These are phyloP conservation scores for Microctonus aethiopoides DNA, from an alignment of 2,888 invertebrate species.

Conservation along the genomic window DNA sequence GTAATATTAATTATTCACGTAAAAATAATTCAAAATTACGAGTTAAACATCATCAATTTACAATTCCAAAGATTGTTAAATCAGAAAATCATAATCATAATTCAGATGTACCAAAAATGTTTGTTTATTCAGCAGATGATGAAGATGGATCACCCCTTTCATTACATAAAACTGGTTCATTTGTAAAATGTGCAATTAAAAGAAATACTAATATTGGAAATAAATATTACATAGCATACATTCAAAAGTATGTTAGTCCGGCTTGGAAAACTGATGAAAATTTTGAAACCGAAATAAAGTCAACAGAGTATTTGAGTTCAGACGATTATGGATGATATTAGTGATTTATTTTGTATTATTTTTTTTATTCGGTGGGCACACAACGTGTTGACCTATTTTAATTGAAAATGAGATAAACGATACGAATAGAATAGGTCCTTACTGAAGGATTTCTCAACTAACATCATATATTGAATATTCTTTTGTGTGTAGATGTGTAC, in stretches of 20 bases:
- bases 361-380: neutral
- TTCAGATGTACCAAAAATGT: conserved; percentile 44
- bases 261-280: conserved; percentile 39
- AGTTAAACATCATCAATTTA: conserved; percentile 23
- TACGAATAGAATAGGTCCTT: neutral
- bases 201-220: conserved; percentile 47
- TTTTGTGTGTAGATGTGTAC: neutral
- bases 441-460: neutral
- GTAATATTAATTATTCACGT: neutral
- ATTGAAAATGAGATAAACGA: neutral
- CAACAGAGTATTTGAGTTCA: conserved; percentile 39
- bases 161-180: conserved; percentile 53
- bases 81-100: conserved; percentile 30
- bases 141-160: conserved; percentile 51
- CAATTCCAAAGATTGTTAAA: conserved; percentile 41
- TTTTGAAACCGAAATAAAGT: conserved; percentile 26
- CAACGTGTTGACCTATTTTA: conserved; percentile 7
- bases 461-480: neutral
- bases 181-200: conserved; percentile 48
- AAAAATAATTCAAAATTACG: neutral
- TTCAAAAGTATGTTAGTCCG: conserved; percentile 54
- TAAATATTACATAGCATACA: conserved; percentile 53
- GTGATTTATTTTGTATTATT: neutral
- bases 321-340: conserved; percentile 49
- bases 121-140: conserved; percentile 54